Evolutionary conservation across 2,797 vertebrate genomes (phyloP).

Genomic region (Danio kyathit): DNA sequence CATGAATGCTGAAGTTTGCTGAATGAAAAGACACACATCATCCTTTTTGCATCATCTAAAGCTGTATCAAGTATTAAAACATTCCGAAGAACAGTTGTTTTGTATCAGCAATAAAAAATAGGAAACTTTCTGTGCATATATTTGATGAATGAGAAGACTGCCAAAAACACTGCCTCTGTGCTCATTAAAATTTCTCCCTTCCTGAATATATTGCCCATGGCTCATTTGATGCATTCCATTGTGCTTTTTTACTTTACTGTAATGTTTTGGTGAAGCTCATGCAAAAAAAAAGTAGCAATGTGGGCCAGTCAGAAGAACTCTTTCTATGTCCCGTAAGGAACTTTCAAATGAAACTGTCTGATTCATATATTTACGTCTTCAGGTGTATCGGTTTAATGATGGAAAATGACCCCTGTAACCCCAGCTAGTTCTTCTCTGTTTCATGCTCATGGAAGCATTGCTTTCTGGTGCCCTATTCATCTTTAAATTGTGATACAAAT

Average conservation of each 20-base stretch:
- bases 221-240: slow-evolving; percentile 52
- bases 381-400: slow-evolving; percentile 13
- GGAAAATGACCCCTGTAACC: slow-evolving; percentile 22
- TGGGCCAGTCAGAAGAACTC: slow-evolving; percentile 21
- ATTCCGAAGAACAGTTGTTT: background rate
- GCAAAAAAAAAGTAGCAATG: slow-evolving; percentile 13
- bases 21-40: background rate
- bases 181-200: slow-evolving; percentile 43
- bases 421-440: slow-evolving; percentile 15
- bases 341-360: slow-evolving; percentile 41
- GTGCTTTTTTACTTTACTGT: slow-evolving; percentile 39
- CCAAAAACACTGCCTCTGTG: slow-evolving; percentile 23
- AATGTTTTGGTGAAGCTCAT: slow-evolving; percentile 34
- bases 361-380: slow-evolving; percentile 29
- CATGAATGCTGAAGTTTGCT: background rate
- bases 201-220: slow-evolving; percentile 25
- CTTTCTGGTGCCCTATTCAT: background rate
- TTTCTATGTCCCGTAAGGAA: slow-evolving; percentile 9
- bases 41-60: background rate
- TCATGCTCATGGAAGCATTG: background rate
- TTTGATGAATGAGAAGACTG: slow-evolving; percentile 39
- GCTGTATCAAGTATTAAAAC: background rate
- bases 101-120: background rate
- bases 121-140: slow-evolving; percentile 7
- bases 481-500: slow-evolving; percentile 19